Evolutionary conservation across 2,888 invertebrate genomes (phyloP).

Genomic region (Napeogenes sylphis): DNA sequence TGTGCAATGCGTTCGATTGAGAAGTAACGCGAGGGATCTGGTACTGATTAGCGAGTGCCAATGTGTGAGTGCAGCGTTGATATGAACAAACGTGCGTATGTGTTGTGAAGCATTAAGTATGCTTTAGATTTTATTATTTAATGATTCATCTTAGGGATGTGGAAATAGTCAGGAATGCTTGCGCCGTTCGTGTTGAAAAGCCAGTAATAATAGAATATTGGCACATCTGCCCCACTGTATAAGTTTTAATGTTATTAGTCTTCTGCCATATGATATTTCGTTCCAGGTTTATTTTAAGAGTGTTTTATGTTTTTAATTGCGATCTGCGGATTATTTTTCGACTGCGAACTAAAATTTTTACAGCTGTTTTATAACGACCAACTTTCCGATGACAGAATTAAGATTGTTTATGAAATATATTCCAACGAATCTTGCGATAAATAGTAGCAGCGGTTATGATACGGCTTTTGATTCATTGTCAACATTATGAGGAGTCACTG

Average conservation of each 20-base stretch:
- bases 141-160: slow-evolving; percentile 77
- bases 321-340: slow-evolving; percentile 65
- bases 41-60: slow-evolving; percentile 68
- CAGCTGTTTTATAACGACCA: slow-evolving; percentile 65
- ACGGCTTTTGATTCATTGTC: slow-evolving; percentile 30
- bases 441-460: slow-evolving; percentile 44
- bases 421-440: slow-evolving; percentile 61
- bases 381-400: slow-evolving; percentile 73
- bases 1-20: slow-evolving; percentile 58
- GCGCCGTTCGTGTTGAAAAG: slow-evolving; percentile 70
- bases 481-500: slow-evolving; percentile 29
- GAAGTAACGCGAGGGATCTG: slow-evolving; percentile 66
- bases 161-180: slow-evolving; percentile 76
- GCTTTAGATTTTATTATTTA: slow-evolving; percentile 78
- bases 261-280: slow-evolving; percentile 64
- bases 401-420: slow-evolving; percentile 65
- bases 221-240: slow-evolving; percentile 73
- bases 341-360: slow-evolving; percentile 65
- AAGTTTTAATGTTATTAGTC: slow-evolving; percentile 74
- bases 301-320: slow-evolving; percentile 75
- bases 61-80: slow-evolving; percentile 64
- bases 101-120: slow-evolving; percentile 74
- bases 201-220: slow-evolving; percentile 77
- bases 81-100: slow-evolving; percentile 65
- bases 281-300: slow-evolving; percentile 66